Conservation (phyloP, 2,888 invertebrate genomes). For the Ectemnius cavifrons region DNA sequence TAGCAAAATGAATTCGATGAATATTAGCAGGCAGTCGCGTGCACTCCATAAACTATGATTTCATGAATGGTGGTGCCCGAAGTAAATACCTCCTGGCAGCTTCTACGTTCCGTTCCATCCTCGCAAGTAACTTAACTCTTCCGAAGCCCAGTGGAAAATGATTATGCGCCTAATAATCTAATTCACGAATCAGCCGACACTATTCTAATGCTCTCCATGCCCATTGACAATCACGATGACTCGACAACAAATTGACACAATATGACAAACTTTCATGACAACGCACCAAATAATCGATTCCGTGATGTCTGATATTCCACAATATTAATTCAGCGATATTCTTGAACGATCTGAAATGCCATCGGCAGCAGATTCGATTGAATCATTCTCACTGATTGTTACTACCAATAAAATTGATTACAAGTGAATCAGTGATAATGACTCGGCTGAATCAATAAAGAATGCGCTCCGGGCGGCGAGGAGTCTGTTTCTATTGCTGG, state of each 20-base stretch:
- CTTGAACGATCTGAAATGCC: too few relatives aligned
- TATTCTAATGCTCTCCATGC: slow-evolving; percentile 18
- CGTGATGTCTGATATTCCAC: too few relatives aligned
- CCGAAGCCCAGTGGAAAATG: slow-evolving; percentile 48
- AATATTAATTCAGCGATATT: too few relatives aligned
- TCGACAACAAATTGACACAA: slow-evolving; percentile 35
- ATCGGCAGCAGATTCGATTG: too few relatives aligned
- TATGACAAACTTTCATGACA: slow-evolving; percentile 32
- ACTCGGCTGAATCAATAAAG: too few relatives aligned
- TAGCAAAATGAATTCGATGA: slow-evolving; percentile 61
- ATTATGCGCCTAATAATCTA: slow-evolving; percentile 54
- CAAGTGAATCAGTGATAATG: too few relatives aligned
- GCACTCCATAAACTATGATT: slow-evolving; percentile 60
- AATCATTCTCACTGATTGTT: too few relatives aligned
- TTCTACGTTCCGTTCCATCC: slow-evolving; percentile 49
- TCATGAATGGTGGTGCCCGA: slow-evolving; percentile 53
- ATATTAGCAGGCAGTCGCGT: slow-evolving; percentile 52
- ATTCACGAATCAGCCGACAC: slow-evolving; percentile 41
- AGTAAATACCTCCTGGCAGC: slow-evolving; percentile 49
- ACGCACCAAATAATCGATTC: neutral
- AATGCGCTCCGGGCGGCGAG: too few relatives aligned
- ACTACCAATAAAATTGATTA: too few relatives aligned
- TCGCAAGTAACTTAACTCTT: slow-evolving; percentile 56
- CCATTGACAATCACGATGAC: slow-evolving; percentile 9
- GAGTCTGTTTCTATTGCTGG: too few relatives aligned